phyloP scores from a whole-genome alignment of 53 echinoderm and acorn worm genomes.

The Hippasteria phrygiana region DNA sequence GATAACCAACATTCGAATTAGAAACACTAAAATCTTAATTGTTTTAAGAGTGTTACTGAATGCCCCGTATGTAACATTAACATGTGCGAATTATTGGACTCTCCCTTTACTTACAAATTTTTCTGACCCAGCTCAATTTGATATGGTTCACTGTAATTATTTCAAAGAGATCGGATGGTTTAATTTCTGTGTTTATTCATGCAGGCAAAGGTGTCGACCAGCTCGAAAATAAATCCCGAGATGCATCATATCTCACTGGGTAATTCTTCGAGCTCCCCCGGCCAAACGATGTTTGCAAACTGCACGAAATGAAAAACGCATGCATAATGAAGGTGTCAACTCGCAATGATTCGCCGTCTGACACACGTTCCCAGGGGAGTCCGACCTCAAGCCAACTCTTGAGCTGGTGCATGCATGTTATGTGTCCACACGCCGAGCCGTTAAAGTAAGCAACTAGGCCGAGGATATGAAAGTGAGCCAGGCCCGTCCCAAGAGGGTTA shows the following conservation, averaged over 20 bases:
- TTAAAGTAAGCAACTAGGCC: not conserved
- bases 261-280: not conserved
- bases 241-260: not conserved
- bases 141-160: not conserved
- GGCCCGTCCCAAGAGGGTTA: not conserved
- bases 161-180: not conserved
- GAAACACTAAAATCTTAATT: too few species aligned
- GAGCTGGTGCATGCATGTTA: not conserved
- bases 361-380: not conserved
- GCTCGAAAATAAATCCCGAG: not conserved
- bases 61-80: too few species aligned
- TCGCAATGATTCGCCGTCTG: not conserved
- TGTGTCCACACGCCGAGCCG: not conserved
- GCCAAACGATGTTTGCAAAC: not conserved
- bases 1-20: too few species aligned
- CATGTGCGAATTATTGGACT: too few species aligned
- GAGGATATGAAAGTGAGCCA: not conserved
- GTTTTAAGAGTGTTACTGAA: too few species aligned
- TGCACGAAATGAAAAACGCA: not conserved
- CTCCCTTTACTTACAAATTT: too few species aligned
- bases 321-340: not conserved
- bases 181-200: not conserved
- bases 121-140: not conserved
- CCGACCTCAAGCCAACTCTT: not conserved
- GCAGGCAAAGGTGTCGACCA: not conserved